These are phyloP conservation scores for Zootermopsis nevadensis DNA, from an alignment of 2,888 invertebrate species.

Conservation along the genomic window DNA sequence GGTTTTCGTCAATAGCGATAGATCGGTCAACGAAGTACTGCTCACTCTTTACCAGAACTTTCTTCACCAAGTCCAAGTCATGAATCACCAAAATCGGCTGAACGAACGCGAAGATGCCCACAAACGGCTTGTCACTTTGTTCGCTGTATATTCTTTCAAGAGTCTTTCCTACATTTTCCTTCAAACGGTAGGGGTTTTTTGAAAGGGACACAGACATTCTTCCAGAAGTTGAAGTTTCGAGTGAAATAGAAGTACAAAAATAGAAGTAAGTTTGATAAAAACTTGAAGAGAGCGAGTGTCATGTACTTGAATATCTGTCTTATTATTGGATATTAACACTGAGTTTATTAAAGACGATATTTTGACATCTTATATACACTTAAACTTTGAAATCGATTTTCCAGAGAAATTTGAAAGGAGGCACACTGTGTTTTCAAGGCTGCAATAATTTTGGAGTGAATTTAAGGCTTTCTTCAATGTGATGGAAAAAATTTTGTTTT, in stretches of 20 bases:
- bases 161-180: neutral
- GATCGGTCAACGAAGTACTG: neutral
- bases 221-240: constrained; percentile 20
- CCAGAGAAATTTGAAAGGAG: too few species aligned
- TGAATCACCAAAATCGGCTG: neutral
- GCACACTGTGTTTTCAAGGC: too few species aligned
- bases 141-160: neutral
- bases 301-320: too few species aligned
- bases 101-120: neutral
- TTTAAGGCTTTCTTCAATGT: too few species aligned
- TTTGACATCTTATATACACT: too few species aligned
- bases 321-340: too few species aligned
- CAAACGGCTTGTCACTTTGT: neutral
- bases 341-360: too few species aligned
- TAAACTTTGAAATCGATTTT: too few species aligned
- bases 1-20: neutral
- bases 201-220: neutral
- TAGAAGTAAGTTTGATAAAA: too few species aligned
- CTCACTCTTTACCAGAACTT: constrained; percentile 2
- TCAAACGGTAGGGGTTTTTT: neutral
- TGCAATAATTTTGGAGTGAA: too few species aligned
- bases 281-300: too few species aligned
- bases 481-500: too few species aligned
- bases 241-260: neutral
- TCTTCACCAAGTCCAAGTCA: constrained; percentile 27